Evolutionary conservation across 2,797 vertebrate genomes (phyloP), one percentile per base, ranked within the genome.

Genomic region (Sebastes iracundus): DNA sequence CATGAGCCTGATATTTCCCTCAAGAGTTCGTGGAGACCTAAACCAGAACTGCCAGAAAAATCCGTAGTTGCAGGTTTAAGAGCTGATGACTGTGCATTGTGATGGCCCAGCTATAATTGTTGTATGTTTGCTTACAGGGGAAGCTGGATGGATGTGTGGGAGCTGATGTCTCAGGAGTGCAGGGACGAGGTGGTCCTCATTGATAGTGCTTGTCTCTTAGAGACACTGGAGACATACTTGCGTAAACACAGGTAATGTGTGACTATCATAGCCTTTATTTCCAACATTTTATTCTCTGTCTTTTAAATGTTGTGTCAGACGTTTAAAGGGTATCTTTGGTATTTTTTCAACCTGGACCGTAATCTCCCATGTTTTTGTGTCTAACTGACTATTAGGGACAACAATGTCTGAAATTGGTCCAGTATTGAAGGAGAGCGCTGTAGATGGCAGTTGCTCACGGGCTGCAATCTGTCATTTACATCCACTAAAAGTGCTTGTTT

Each of bases 101-200:
- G 30, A 55, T 61, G 7, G 9, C 11, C n/a, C 35, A 7, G 20
- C 9, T 70, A 18, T 70, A 65, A 68, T 38, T 7, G 18, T 46
- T 62, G 9, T 73, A 6, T 77, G 28, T 78, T 66, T 84, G 38
- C 35, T 88, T 88, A 2, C 96, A 99, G 98, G 86, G 98, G 97
- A 18, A 97, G 97, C 95, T 99, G 98, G 98, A 99, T 99, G 97
- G 98, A 99, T 70, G 96, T 99, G 68, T 99, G 98, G 98, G 98
- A 99, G 92, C 95, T 98, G 78, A 99, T 99, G 98, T 99, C 98
- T 88, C 97, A 98, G 92, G 98, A 98, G 90, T 99, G 98, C 95
- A 95, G 98, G 82, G 98, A 99, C 82, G 98, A 99, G 94, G 98
- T 99, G 70, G 98, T 99, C 92, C 92, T 99, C 91, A 98, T 99